Evolutionary conservation across 2,888 invertebrate species (phyloP), one percentile per base, ranked within the genome.

Genomic region (Microdon myrmicae): DNA sequence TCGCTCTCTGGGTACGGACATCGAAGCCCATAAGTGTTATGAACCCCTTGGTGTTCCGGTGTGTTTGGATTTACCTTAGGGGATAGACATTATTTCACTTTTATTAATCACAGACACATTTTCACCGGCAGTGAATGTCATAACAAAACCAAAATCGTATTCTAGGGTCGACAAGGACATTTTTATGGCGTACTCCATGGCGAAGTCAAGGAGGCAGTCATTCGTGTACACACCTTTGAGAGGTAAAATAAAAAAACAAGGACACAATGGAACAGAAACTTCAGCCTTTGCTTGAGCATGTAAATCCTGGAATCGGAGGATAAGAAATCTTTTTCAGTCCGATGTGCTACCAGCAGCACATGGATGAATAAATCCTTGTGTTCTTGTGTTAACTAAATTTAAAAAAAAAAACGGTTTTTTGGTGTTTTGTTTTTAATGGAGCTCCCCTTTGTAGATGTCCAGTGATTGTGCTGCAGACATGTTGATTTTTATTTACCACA

Each of bases 401-500:
- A 31, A 43, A 43, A n/a, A n/a, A n/a, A n/a, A n/a, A n/a, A n/a
- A n/a, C n/a, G n/a, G n/a, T 43, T 43, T 31, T 31, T 41, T 41
- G n/a, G 19, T 12, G 20, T 26, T 38, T 10, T 34, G 16, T 25
- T 4, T 6, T 20, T 28, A 25, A 13, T 26, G 25, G 31, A 47
- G 37, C 35, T 41, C 51, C 51, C 38, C 53, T 64, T 64, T 58
- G 64, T 64, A 58, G 64, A 64, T 58, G 45, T 53, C 47, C 17
- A 41, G 51, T 51, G 61, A 61, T 61, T 45, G 51, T 49, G 45
- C 51, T 53, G 47, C 64, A 64, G 64, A 64, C 64, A 64, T 64
- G 64, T 64, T 58, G 51, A 64, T 64, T 64, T 64, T 58, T 64
- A 56, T 64, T 64, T 64, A 53, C 47, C 58, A 45, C 31, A 37